A percentile compares a stretch with the other conserved stretches of the same genome.
phyloP scores from a whole-genome alignment of 1,140 invertebrate genomes.

The Proales similis region DNA sequence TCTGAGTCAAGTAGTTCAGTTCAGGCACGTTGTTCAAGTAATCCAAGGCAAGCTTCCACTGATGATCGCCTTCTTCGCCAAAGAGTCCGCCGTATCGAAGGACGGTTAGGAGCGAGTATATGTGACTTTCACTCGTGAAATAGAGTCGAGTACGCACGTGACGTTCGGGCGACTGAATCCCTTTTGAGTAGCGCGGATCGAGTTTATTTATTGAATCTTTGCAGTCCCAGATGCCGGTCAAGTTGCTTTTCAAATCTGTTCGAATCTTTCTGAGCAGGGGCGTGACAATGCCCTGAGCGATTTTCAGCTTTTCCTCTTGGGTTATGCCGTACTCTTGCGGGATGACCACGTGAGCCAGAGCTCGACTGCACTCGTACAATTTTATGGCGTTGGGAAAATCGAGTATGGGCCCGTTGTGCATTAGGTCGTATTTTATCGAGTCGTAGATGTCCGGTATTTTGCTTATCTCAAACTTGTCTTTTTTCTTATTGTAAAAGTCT shows the following conservation, averaged over 20 bases:
- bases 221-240: conserved; percentile 37
- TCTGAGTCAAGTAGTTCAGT: conserved; percentile 98
- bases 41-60: conserved; percentile 96
- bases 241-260: conserved; percentile 52
- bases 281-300: conserved; percentile 92
- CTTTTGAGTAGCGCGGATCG: conserved; percentile 63
- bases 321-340: conserved; percentile 98
- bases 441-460: conserved; percentile 99
- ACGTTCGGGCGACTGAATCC: conserved; percentile 89
- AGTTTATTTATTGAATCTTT: conserved; percentile 26
- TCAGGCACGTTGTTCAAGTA: conserved; percentile 94
- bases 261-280: conserved; percentile 91
- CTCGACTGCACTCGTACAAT: conserved; percentile 86
- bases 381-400: conserved; percentile 89
- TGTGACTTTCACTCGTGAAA: conserved; percentile 98
- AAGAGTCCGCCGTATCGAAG: conserved; percentile 84
- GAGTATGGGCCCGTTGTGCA: conserved; percentile 90
- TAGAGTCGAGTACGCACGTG: conserved; percentile 94
- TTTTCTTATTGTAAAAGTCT: conserved; percentile 78
- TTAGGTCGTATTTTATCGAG: conserved; percentile 94
- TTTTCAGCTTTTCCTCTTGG: conserved; percentile 86
- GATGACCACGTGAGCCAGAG: conserved; percentile 93
- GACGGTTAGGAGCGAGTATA: conserved; percentile 92
- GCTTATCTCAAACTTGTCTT: conserved; percentile 86
- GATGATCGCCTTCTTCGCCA: conserved; percentile 82